Evolutionary conservation across 2,888 invertebrate genomes (phyloP).

Genomic region (Diogma glabrata): DNA sequence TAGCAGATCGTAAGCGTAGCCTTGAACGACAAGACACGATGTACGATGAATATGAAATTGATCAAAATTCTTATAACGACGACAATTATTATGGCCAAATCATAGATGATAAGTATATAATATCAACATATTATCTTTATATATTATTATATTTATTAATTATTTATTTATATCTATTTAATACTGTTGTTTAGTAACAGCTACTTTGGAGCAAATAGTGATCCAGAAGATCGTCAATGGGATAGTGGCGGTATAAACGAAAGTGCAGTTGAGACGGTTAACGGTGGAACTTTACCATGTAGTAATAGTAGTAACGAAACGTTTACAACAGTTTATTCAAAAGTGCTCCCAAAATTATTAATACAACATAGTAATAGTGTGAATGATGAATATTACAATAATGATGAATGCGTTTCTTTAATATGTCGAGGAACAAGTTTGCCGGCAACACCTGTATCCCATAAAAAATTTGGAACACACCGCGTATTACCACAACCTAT

Average conservation of each 20-base stretch:
- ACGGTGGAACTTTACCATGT: no score
- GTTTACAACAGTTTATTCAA: slow-evolving; percentile 21
- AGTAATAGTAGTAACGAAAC: no score
- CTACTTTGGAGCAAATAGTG: slow-evolving; percentile 28
- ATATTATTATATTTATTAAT: not conserved
- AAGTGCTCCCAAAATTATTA: slow-evolving; percentile 27
- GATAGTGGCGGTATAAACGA: slow-evolving; percentile 50
- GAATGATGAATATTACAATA: slow-evolving; percentile 31
- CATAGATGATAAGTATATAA: slow-evolving; percentile 5
- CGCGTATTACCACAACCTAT: slow-evolving; percentile 24
- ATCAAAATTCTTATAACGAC: slow-evolving; percentile 38
- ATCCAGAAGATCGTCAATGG: slow-evolving; percentile 59
- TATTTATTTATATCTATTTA: not conserved
- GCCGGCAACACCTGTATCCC: slow-evolving; percentile 19
- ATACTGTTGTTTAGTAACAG: slow-evolving; percentile 5
- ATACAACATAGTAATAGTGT: slow-evolving; percentile 25
- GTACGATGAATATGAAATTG: slow-evolving; percentile 47
- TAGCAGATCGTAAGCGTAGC: slow-evolving; percentile 65
- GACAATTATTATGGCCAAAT: slow-evolving; percentile 19
- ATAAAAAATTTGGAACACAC: slow-evolving; percentile 17
- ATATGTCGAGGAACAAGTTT: slow-evolving; percentile 17
- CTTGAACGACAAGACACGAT: slow-evolving; percentile 69
- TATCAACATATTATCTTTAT: not conserved
- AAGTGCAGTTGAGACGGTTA: not conserved
- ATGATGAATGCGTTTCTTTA: no score